Percentiles rank a stretch among this genome's conserved stretches.
These are phyloP conservation scores for Pelecanus crispus DNA, from an alignment of 2,113 vertebrate species.

Conservation along the genomic window DNA sequence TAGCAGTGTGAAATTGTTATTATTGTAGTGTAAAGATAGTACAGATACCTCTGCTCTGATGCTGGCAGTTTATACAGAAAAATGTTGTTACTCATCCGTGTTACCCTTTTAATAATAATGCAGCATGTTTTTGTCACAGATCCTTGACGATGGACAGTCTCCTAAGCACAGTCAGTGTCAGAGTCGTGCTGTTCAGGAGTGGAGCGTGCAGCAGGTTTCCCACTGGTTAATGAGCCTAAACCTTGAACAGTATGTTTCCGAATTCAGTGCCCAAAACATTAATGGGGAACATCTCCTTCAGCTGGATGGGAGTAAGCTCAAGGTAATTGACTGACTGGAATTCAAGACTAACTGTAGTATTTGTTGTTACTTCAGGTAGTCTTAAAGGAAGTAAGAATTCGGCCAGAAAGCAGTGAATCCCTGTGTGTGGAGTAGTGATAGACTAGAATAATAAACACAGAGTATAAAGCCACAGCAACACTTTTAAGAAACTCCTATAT, in stretches of 20 bases:
- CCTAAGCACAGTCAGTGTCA: conserved; percentile 83
- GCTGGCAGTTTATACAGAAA: background rate
- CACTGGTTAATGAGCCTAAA: conserved; percentile 89
- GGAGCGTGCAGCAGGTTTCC: conserved; percentile 90
- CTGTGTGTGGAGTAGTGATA: background rate
- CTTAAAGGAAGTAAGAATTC: background rate
- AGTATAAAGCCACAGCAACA: background rate
- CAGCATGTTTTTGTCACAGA: conserved; percentile 72
- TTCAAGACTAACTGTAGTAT: background rate
- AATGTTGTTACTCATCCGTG: background rate
- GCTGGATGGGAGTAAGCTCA: conserved; percentile 86
- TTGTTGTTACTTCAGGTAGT: background rate
- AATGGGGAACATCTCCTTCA: conserved; percentile 89
- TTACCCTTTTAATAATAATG: background rate
- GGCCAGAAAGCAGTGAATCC: background rate
- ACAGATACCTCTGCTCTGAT: background rate
- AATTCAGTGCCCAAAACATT: conserved; percentile 91
- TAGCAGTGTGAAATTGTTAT: background rate
- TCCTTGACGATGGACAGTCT: conserved; percentile 85
- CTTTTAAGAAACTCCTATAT: background rate
- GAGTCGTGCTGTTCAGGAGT: conserved; percentile 82
- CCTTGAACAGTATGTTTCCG: conserved; percentile 88
- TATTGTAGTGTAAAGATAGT: background rate
- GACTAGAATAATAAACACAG: background rate
- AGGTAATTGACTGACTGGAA: conserved; percentile 72